Percentiles rank a stretch among this genome's conserved stretches.
phyloP scores from a whole-genome alignment of 1,140 invertebrate species.

The Drosophila bifasciata region DNA sequence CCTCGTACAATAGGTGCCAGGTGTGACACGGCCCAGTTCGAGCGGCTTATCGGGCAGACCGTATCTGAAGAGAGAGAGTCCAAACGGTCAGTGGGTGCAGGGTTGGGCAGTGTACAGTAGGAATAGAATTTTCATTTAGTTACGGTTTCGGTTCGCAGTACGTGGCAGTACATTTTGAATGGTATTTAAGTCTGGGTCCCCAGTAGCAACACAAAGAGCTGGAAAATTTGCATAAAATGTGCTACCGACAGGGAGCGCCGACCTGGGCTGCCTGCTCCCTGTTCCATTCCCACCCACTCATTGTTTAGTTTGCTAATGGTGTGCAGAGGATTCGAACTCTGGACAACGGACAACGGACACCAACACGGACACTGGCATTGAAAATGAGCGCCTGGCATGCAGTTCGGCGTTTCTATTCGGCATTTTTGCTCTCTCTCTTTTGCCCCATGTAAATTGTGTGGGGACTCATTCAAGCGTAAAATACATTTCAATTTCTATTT shows the following conservation, averaged over 20 bases:
- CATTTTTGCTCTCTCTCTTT: constrained; percentile 13
- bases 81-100: constrained; percentile 33
- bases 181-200: constrained; percentile 59
- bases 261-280: too few species aligned
- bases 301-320: constrained; percentile 76
- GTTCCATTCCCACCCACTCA: constrained; percentile 21
- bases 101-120: neutral
- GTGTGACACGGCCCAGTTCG: constrained; percentile 91
- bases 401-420: too few species aligned
- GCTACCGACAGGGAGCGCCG: constrained; percentile 39
- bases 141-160: constrained; percentile 19
- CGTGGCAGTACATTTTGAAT: constrained; percentile 58
- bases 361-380: neutral
- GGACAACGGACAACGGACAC: constrained; percentile 3
- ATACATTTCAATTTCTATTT: constrained; percentile 72
- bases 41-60: constrained; percentile 89
- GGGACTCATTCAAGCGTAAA: constrained; percentile 62
- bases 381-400: constrained; percentile 4
- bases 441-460: constrained; percentile 52
- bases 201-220: constrained; percentile 29
- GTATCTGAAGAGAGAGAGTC: constrained; percentile 84
- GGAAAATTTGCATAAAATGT: constrained; percentile 78
- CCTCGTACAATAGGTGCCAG: constrained; percentile 93
- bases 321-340: constrained; percentile 26
- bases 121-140: constrained; percentile 54